phyloP scores from a whole-genome alignment of 2,113 vertebrate genomes.

The Perca fluviatilis region DNA sequence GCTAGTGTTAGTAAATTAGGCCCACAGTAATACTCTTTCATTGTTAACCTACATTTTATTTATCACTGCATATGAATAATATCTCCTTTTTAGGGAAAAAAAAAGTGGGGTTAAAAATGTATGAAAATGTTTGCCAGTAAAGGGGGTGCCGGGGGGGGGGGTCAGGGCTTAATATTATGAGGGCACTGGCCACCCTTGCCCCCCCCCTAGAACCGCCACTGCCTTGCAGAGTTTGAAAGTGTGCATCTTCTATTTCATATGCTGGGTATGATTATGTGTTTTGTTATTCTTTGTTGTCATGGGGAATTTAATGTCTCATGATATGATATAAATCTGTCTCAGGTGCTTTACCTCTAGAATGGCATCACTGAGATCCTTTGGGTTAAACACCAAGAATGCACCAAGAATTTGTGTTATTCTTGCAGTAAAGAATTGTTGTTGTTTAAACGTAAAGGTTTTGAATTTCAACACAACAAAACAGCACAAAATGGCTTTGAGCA shows the following conservation, averaged over 20 bases:
- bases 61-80: no score
- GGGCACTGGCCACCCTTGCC: no score
- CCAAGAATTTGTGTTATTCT: neutral
- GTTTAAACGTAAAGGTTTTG: neutral
- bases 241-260: neutral
- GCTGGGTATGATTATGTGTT: neutral
- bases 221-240: neutral
- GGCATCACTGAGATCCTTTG: neutral
- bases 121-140: no score
- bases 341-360: neutral
- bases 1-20: no score
- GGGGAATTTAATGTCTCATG: neutral
- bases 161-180: no score
- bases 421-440: neutral
- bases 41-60: no score
- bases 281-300: neutral
- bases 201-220: no score
- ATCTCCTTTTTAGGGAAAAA: no score
- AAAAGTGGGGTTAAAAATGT: no score
- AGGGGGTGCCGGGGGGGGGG: no score
- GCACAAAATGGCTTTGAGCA: neutral
- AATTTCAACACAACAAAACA: neutral
- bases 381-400: neutral
- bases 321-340: neutral
- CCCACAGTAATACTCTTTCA: no score